Percentiles rank a stretch among this genome's conserved stretches.
Evolutionary conservation across 2,113 vertebrate species (phyloP).

Genomic region (Macrotus californicus): DNA sequence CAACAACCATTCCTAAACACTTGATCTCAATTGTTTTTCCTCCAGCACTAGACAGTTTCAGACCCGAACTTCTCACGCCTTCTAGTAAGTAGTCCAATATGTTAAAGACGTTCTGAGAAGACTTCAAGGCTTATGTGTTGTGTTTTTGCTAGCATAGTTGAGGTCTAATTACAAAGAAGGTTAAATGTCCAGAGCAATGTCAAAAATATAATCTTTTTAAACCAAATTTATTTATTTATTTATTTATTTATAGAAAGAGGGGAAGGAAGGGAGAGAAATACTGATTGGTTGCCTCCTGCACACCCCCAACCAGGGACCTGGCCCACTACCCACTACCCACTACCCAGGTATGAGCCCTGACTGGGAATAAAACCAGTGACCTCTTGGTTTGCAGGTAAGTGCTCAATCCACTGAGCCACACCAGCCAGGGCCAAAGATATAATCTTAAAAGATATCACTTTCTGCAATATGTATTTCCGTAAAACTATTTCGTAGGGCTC

Average conservation of each 20-base stretch:
- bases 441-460: conserved; percentile 36
- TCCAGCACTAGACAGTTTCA: background rate
- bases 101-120: conserved; percentile 1
- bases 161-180: conserved; percentile 47
- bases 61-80: conserved; percentile 15
- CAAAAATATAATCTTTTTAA: background rate
- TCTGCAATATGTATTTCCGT: conserved; percentile 17
- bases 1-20: background rate
- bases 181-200: conserved; percentile 48
- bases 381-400: no score
- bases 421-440: background rate
- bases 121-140: background rate
- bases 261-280: no score
- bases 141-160: conserved; percentile 29
- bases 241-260: no score
- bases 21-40: background rate
- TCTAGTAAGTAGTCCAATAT: conserved; percentile 11
- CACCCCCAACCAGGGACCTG: no score
- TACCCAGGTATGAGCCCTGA: no score
- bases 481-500: background rate
- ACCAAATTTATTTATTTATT: no score
- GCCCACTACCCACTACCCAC: no score
- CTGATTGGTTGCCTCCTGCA: no score
- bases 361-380: no score
- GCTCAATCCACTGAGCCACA: no score